A percentile compares a stretch with the other conserved stretches of the same genome.
Evolutionary conservation across 1,140 invertebrate species (phyloP).

Genomic region (Sitophilus oryzae): DNA sequence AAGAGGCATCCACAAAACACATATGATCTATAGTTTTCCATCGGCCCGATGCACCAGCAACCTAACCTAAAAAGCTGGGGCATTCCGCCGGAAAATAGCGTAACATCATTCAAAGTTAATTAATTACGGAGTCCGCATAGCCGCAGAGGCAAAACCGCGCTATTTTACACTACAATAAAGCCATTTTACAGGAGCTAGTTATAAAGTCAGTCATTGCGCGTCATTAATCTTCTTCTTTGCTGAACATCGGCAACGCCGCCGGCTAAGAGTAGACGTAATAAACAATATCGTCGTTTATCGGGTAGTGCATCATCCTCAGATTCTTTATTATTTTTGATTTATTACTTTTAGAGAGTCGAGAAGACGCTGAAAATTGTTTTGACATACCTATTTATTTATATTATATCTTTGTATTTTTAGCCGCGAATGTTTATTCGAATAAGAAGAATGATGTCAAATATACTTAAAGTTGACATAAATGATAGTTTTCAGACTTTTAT

Average conservation of each 20-base stretch:
- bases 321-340: neutral
- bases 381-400: too few species aligned
- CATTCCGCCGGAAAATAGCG: neutral
- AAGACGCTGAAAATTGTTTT: too few species aligned
- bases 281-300: neutral
- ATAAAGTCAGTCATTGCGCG: neutral
- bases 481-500: too few species aligned
- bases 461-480: too few species aligned
- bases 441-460: too few species aligned
- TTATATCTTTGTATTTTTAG: too few species aligned
- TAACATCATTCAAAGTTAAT: neutral
- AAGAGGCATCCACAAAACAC: too few species aligned
- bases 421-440: too few species aligned
- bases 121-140: slow-evolving; percentile 2
- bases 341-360: too few species aligned
- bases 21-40: too few species aligned
- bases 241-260: too few species aligned
- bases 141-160: slow-evolving; percentile 1
- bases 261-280: neutral
- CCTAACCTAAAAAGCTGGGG: neutral
- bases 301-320: neutral
- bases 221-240: slow-evolving; percentile 2
- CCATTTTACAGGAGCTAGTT: slow-evolving; percentile 5
- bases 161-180: slow-evolving; percentile 9
- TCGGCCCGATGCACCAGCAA: neutral